Conservation (phyloP, 2,113 vertebrate genomes). For the Nerophis lumbriciformis region DNA sequence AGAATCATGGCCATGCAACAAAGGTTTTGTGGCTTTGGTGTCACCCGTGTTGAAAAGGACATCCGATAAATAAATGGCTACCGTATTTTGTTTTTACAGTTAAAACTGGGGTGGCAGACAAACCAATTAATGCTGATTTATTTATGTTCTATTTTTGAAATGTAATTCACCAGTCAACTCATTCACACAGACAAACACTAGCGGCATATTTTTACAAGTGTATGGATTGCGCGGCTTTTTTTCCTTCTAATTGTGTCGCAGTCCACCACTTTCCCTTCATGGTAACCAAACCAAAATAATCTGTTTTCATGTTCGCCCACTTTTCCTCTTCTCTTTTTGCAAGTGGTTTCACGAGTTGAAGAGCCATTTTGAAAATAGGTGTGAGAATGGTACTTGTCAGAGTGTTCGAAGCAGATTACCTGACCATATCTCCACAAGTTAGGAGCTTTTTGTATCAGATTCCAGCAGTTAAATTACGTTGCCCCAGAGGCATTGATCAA, state of each 20-base stretch:
- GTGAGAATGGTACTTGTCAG: conserved; percentile 8
- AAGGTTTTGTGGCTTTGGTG: conserved; percentile 24
- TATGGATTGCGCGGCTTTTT: conserved; percentile 50
- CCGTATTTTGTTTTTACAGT: conserved; percentile 24
- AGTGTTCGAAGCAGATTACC: conserved; percentile 11
- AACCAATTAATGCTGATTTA: no score
- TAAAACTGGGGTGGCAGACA: conserved; percentile 13
- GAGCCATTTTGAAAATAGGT: neutral
- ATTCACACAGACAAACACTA: conserved; percentile 14
- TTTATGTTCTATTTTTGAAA: neutral
- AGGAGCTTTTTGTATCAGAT: neutral
- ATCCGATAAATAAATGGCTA: conserved; percentile 35
- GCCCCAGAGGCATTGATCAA: neutral
- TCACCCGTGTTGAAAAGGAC: conserved; percentile 23
- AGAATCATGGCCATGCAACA: neutral
- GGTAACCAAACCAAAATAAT: conserved; percentile 19
- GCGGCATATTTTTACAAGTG: conserved; percentile 52
- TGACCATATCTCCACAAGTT: neutral
- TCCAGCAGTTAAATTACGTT: neutral
- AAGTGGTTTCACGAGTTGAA: neutral
- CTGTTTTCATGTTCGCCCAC: conserved; percentile 17
- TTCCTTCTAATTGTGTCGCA: conserved; percentile 47
- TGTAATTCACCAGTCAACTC: conserved; percentile 8
- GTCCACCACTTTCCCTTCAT: conserved; percentile 23
- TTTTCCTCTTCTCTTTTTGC: no score